Conservation (phyloP, 2,888 invertebrate genomes). For the Carpatolechia fugitivella region DNA sequence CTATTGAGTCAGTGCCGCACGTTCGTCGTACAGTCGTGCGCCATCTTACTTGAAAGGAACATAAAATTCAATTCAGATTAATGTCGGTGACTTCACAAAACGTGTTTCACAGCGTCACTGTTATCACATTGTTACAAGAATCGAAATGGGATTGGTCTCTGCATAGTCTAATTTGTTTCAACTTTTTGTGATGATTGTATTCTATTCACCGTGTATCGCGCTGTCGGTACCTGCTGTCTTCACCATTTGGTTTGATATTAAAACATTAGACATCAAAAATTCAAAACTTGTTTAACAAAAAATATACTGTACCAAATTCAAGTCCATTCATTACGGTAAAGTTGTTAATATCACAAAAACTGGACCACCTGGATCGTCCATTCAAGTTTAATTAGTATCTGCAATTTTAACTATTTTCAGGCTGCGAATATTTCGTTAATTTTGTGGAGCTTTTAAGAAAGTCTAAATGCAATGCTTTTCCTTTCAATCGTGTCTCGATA, state of each 20-base stretch:
- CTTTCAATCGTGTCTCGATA: slow-evolving; percentile 17
- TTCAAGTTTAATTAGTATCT: slow-evolving; percentile 1
- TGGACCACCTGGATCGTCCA: not conserved
- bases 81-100: slow-evolving; percentile 35
- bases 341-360: not conserved
- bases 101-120: slow-evolving; percentile 27
- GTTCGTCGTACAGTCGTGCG: slow-evolving; percentile 41
- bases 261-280: not conserved
- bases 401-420: slow-evolving; percentile 21
- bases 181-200: slow-evolving; percentile 26
- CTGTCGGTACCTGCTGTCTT: not conserved
- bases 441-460: not conserved
- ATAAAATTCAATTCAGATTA: slow-evolving; percentile 40
- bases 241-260: not conserved
- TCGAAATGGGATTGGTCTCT: slow-evolving; percentile 27
- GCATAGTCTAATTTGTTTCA: slow-evolving; percentile 23
- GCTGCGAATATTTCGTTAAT: not conserved
- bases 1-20: slow-evolving; percentile 43
- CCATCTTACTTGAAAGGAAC: slow-evolving; percentile 39
- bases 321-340: not conserved
- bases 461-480: not conserved
- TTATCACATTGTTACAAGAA: slow-evolving; percentile 26
- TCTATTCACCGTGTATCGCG: not conserved
- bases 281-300: not conserved
- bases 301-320: not conserved